Evolutionary conservation across 2,797 vertebrate genomes (phyloP).

Genomic region (Manis pentadactyla): DNA sequence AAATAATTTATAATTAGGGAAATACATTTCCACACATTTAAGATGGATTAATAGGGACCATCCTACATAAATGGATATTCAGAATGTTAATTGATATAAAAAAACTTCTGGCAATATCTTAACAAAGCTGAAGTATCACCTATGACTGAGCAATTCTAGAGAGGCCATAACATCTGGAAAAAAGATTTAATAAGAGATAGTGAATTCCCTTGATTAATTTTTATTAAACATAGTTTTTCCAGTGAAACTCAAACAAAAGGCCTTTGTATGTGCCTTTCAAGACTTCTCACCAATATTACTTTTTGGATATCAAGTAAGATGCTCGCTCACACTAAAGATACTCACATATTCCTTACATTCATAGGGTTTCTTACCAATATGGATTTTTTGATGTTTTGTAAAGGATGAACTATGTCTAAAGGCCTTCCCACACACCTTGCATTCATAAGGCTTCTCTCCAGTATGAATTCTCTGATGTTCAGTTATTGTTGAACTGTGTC

Average conservation of each 20-base stretch:
- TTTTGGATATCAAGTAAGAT: background rate
- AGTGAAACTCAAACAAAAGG: background rate
- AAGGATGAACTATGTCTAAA: constrained; percentile 60
- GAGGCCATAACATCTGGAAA: background rate
- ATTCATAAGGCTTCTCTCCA: constrained; percentile 65
- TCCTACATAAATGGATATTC: background rate
- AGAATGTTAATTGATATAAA: background rate
- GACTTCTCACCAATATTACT: background rate
- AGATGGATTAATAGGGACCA: background rate
- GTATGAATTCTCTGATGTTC: constrained; percentile 70
- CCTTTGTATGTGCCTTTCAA: background rate
- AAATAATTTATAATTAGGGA: background rate
- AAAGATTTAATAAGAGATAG: background rate
- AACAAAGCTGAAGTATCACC: background rate
- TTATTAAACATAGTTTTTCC: background rate
- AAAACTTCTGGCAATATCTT: background rate
- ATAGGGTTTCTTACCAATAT: constrained; percentile 38
- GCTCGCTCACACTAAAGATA: background rate
- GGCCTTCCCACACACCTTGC: constrained; percentile 51
- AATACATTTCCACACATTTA: background rate
- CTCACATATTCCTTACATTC: constrained; percentile 34
- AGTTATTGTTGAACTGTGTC: constrained; percentile 51
- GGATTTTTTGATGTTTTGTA: constrained; percentile 64
- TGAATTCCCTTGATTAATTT: background rate
- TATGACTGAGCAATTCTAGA: background rate